Evolutionary conservation across 2,113 vertebrate genomes (phyloP), one percentile per base, ranked within the genome.

Genomic region (Misgurnus anguillicaudatus): DNA sequence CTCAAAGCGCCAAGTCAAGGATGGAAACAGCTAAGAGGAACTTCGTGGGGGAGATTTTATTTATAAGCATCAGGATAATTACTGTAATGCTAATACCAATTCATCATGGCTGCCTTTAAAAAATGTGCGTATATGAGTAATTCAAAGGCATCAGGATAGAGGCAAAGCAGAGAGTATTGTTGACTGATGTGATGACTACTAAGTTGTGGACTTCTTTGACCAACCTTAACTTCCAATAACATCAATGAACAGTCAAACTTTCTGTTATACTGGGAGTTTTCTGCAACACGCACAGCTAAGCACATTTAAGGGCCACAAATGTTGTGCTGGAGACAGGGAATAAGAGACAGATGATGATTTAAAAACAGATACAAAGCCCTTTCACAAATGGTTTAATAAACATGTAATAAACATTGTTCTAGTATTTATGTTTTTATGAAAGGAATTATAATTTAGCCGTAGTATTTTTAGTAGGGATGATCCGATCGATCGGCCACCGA

Each of bases 251-350:
- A 69, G 24, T 69, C 24, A 69, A 11, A 3, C 11, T 16, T 13
- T 31, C 47, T 9, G 19, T 67, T 47, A 67, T 4, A 48, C 47
- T 53, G 67, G 45, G 9, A 4, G 67, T 24, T 53, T 53, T 10
- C 67, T 6, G 4, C 13, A 69, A 51, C 67, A 69, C 11, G 48
- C 47, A 69, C 47, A 69, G 67, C 45, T 53, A 53, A 69, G 67
- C 67, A 31, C 66, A 69, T 69, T 67, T 1, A 31, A 67, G 53
- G 48, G 24, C 48, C 48, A 17, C 8, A 6, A 36, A 73, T 60
- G 39, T 73, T 73, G 58, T 41, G 69, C 51, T 72, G 51, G 17
- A 72, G 17, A 57, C n/a, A 57, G 36, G 51, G 36, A 71, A 71
- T 57, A 57, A 60, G 38, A 60, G 53, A 73, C 21, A 73, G 53